phyloP scores from a whole-genome alignment of 2,113 vertebrate species.

The Xiphophorus couchianus region DNA sequence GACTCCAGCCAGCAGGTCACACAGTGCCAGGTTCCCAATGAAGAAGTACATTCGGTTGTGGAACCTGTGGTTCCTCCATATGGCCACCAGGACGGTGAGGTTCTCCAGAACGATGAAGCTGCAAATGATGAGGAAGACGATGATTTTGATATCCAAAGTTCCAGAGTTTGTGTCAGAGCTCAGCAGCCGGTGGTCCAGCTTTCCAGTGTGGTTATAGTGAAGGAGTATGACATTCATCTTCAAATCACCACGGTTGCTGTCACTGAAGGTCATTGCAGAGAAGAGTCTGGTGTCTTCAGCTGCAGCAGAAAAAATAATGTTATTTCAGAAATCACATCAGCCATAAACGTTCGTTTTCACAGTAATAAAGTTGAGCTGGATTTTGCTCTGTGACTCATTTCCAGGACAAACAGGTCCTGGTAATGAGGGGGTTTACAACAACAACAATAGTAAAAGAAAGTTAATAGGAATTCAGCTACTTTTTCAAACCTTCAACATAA shows the following conservation, averaged over 20 bases:
- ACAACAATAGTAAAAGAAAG: not conserved
- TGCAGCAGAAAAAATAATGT: constrained; percentile 10
- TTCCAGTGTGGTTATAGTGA: constrained; percentile 95
- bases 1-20: constrained; percentile 91
- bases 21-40: constrained; percentile 95
- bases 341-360: not conserved
- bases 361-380: not conserved
- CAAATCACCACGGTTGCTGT: constrained; percentile 11
- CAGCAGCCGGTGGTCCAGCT: constrained; percentile 75
- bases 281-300: constrained; percentile 25
- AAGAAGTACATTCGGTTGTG: constrained; percentile 99
- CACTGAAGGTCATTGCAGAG: constrained; percentile 58
- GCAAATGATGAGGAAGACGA: constrained; percentile 87
- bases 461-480: not conserved
- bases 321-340: not conserved
- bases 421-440: not conserved
- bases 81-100: constrained; percentile 90
- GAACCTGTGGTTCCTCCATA: constrained; percentile 95
- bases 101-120: constrained; percentile 95
- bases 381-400: not conserved
- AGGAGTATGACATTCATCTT: constrained; percentile 80
- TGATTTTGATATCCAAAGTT: constrained; percentile 72
- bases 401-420: not conserved
- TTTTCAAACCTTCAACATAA: not conserved
- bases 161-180: constrained; percentile 55